phyloP scores from a whole-genome alignment of 2,113 vertebrate species.

The Caretta caretta region DNA sequence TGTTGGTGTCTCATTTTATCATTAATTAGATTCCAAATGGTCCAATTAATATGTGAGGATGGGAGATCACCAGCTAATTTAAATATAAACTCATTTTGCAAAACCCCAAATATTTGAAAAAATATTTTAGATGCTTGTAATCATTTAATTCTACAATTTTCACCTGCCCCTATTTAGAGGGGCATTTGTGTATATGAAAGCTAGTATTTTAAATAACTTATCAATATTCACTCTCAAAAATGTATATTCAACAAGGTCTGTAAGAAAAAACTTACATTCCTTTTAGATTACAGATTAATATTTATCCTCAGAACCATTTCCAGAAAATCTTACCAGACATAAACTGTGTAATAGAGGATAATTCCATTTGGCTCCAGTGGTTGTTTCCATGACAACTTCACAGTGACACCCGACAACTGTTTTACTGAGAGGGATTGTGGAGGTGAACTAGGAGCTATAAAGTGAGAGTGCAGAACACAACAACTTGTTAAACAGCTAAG shows the following conservation, averaged over 20 bases:
- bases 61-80: background rate
- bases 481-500: constrained; percentile 60
- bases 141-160: constrained; percentile 1
- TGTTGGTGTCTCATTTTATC: background rate
- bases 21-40: background rate
- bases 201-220: constrained; percentile 24
- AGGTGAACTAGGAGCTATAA: constrained; percentile 92
- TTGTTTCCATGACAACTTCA: constrained; percentile 94
- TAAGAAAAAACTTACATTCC: constrained; percentile 71
- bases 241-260: constrained; percentile 16
- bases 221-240: constrained; percentile 23
- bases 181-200: background rate
- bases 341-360: constrained; percentile 93
- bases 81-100: background rate
- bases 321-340: constrained; percentile 91
- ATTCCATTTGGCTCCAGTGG: constrained; percentile 93
- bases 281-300: constrained; percentile 77
- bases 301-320: constrained; percentile 79
- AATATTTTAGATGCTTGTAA: background rate
- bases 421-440: constrained; percentile 87
- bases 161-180: background rate
- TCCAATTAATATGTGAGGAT: background rate
- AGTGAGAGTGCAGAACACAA: constrained; percentile 44
- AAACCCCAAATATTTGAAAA: background rate
- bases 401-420: constrained; percentile 91